phyloP scores from a whole-genome alignment of 2,113 vertebrate genomes.

The Anhinga anhinga region DNA sequence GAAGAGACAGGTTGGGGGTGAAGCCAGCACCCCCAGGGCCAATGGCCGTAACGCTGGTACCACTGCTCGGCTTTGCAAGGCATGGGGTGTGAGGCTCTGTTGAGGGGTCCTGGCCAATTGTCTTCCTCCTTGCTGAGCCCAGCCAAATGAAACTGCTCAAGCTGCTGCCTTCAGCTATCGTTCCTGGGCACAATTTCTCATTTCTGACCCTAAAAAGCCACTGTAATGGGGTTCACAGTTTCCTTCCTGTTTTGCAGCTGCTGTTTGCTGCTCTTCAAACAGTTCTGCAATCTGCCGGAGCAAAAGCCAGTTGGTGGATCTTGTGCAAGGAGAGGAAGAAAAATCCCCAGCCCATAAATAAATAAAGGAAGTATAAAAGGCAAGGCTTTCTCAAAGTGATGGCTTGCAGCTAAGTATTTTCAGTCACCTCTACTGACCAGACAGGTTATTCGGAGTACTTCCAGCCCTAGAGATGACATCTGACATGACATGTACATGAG shows the following conservation, averaged over 20 bases:
- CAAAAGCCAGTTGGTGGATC: background rate
- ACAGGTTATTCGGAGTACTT: constrained; percentile 45
- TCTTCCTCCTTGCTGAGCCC: background rate
- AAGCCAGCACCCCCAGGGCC: background rate
- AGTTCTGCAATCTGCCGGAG: fast-evolving
- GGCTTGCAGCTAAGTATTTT: constrained; percentile 39
- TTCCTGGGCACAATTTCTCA: background rate
- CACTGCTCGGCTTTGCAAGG: fast-evolving
- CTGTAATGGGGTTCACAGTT: background rate
- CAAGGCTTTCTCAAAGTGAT: background rate
- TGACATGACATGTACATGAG: constrained; percentile 60
- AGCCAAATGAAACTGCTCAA: background rate
- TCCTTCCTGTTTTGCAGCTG: background rate
- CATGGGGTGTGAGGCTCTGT: fast-evolving
- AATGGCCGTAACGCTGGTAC: fast-evolving
- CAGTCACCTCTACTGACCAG: constrained; percentile 35
- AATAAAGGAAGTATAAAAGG: constrained; percentile 9
- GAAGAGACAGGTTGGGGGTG: background rate
- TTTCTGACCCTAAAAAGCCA: background rate
- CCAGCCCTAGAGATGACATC: constrained; percentile 54
- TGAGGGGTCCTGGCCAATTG: fast-evolving
- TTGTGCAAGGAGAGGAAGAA: background rate
- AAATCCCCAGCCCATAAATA: background rate
- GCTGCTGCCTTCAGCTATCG: background rate
- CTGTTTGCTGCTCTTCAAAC: background rate